Evolutionary conservation across 2,113 vertebrate genomes (phyloP).

Genomic region (Hirundichthys speculiger): DNA sequence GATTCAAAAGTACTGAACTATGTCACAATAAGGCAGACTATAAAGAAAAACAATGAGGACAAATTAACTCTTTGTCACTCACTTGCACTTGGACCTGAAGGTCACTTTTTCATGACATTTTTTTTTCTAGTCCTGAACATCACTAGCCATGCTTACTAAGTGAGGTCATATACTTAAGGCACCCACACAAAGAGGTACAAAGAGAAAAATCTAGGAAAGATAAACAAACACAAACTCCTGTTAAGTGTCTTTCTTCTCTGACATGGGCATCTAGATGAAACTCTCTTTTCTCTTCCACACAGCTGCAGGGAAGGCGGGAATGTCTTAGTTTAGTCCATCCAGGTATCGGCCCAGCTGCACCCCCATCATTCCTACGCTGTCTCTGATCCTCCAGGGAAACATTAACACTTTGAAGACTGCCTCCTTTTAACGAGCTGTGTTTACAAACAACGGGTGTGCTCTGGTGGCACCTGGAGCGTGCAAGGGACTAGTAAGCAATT

Average conservation of each 20-base stretch:
- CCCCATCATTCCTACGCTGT: constrained; percentile 48
- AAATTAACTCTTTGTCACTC: constrained; percentile 63
- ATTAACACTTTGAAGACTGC: constrained; percentile 72
- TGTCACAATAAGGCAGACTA: constrained; percentile 28
- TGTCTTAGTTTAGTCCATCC: constrained; percentile 39
- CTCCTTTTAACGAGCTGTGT: constrained; percentile 71
- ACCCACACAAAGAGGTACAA: constrained; percentile 53
- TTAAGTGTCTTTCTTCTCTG: constrained; percentile 71
- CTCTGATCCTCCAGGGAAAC: constrained; percentile 70
- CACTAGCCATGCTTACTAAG: constrained; percentile 40
- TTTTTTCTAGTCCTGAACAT: constrained; percentile 18
- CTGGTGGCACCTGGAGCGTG: constrained; percentile 72
- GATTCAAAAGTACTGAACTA: constrained; percentile 31
- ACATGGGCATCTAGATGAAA: constrained; percentile 55
- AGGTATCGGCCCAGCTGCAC: constrained; percentile 72
- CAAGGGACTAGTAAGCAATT: constrained; percentile 74
- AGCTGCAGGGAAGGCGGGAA: constrained; percentile 56
- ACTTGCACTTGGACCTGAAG: constrained; percentile 47
- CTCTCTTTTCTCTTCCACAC: constrained; percentile 17
- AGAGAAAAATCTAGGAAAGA: constrained; percentile 35
- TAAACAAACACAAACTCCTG: constrained; percentile 69
- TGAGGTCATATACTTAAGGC: constrained; percentile 61
- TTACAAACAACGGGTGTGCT: constrained; percentile 72
- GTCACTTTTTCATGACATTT: constrained; percentile 47
- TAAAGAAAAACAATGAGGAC: constrained; percentile 53